Percentiles rank a stretch among this genome's conserved stretches.
phyloP scores from a whole-genome alignment of 2,888 invertebrate genomes.

The Oligia strigilis region DNA sequence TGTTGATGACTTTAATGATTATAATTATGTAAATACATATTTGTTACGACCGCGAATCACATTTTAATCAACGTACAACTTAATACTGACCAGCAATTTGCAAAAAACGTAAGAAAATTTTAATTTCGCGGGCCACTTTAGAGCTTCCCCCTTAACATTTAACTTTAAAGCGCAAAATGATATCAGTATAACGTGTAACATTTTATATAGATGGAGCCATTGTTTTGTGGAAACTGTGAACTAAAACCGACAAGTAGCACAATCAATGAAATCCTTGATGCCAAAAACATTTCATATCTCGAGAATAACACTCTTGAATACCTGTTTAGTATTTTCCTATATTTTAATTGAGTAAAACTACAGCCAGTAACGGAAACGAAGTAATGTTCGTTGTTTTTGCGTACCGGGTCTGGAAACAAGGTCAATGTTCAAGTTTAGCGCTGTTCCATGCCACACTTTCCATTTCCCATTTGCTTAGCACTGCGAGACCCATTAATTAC shows the following conservation, averaged over 20 bases:
- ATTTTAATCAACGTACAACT: too few species aligned
- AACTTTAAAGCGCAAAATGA: slow-evolving; percentile 29
- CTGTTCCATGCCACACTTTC: slow-evolving; percentile 78
- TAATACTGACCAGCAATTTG: too few species aligned
- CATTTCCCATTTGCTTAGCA: slow-evolving; percentile 69
- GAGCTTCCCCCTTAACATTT: too few species aligned
- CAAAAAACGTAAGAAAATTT: too few species aligned
- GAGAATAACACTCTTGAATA: slow-evolving; percentile 1
- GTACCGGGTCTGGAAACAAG: slow-evolving; percentile 71
- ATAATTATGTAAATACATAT: too few species aligned
- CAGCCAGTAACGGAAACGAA: slow-evolving; percentile 62
- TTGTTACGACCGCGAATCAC: too few species aligned
- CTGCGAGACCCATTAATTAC: slow-evolving; percentile 70
- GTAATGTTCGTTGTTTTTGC: slow-evolving; percentile 62
- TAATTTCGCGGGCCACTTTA: too few species aligned
- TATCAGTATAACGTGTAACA: slow-evolving; percentile 15
- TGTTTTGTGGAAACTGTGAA: slow-evolving; percentile 3
- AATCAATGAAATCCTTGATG: background rate
- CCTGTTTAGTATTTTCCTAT: slow-evolving; percentile 18
- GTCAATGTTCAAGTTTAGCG: slow-evolving; percentile 79
- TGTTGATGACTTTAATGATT: too few species aligned
- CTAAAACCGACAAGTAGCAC: background rate
- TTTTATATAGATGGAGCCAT: background rate
- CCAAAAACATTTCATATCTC: slow-evolving; percentile 28
- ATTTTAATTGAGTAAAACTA: slow-evolving; percentile 50